Percentiles rank a stretch among this genome's conserved stretches.
phyloP scores from a whole-genome alignment of 1,140 invertebrate genomes.

The Armadillidium nasatum region DNA sequence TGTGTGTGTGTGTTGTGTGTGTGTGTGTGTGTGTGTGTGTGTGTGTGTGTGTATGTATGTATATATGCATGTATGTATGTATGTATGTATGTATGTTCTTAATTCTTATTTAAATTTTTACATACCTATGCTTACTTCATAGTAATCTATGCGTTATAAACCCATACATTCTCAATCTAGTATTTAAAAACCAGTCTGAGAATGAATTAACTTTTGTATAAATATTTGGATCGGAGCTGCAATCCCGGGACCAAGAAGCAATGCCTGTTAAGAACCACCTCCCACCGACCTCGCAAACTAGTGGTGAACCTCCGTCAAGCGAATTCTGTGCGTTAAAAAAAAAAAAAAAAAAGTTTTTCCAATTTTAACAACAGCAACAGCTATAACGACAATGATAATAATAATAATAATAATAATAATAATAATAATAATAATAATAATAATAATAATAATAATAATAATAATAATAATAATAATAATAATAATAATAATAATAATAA shows the following conservation, averaged over 20 bases:
- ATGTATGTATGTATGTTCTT: too few species aligned
- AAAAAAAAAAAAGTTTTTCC: background rate
- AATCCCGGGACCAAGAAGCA: conserved; percentile 30
- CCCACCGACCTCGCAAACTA: conserved; percentile 22
- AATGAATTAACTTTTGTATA: conserved; percentile 27
- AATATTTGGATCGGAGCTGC: background rate
- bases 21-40: background rate
- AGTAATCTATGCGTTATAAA: conserved; percentile 13
- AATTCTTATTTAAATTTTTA: conserved; percentile 1
- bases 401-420: background rate
- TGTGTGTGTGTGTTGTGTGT: background rate
- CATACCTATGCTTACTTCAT: background rate
- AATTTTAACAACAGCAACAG: too few species aligned
- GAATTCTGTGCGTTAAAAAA: conserved; percentile 1
- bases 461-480: background rate
- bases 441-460: background rate
- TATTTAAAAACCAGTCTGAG: conserved; percentile 30
- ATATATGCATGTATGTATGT: background rate
- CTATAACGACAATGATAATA: background rate
- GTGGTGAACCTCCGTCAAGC: conserved; percentile 25
- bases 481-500: background rate
- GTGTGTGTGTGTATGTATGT: background rate
- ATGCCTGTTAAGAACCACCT: conserved; percentile 29
- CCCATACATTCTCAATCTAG: conserved; percentile 27
- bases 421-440: background rate